Conservation (phyloP, 2,888 invertebrate species). For the Lepidocyrtoides sp. region DNA sequence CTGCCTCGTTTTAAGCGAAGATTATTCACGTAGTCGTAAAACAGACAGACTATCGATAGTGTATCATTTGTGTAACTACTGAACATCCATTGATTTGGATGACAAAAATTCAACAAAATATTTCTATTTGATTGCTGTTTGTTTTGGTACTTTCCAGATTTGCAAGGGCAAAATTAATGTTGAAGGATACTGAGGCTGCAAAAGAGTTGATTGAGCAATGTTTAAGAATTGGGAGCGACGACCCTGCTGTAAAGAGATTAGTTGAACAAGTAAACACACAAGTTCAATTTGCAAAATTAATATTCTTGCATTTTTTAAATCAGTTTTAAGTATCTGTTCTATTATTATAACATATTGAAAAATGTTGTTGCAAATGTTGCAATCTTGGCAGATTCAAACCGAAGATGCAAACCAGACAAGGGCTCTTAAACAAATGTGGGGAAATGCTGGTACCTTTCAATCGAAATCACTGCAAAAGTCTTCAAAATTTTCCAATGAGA, state of each 20-base stretch:
- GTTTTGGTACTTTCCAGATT: no score
- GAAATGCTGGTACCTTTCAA: neutral
- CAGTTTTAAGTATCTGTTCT: neutral
- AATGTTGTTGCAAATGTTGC: no score
- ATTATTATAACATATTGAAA: no score
- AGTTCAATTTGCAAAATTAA: neutral
- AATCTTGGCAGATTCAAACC: neutral
- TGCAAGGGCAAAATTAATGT: conserved; percentile 85
- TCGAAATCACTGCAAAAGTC: no score
- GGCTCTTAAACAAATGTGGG: neutral
- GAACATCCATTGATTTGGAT: no score
- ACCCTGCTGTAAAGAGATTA: neutral
- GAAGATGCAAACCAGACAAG: neutral
- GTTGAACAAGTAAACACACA: conserved; percentile 26
- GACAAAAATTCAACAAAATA: no score
- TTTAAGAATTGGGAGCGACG: conserved; percentile 66
- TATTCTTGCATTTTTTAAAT: neutral
- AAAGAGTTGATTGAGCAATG: conserved; percentile 84
- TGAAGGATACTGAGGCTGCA: conserved; percentile 85
- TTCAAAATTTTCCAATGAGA: no score
- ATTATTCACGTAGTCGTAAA: no score
- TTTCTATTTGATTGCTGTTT: no score
- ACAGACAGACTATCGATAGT: no score
- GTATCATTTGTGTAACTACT: no score
- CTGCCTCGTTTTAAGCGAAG: no score